These are phyloP conservation scores for Albula glossodonta DNA, from an alignment of 2,113 vertebrate species.

Conservation along the genomic window DNA sequence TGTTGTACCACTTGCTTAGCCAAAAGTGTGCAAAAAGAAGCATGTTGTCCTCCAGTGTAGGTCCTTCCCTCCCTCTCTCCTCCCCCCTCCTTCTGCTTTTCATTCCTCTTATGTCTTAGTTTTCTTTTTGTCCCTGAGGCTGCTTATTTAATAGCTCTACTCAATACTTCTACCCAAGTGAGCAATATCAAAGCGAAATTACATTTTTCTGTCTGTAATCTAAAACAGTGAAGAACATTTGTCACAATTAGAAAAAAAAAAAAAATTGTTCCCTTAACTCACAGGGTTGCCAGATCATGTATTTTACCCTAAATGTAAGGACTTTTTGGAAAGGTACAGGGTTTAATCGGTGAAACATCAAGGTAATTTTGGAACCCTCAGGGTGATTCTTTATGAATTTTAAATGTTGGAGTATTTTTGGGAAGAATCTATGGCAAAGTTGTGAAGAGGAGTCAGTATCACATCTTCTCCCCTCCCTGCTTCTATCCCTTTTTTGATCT, in stretches of 20 bases:
- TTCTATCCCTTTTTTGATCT: neutral
- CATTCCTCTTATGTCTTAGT: neutral
- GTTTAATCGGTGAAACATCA: too few species aligned
- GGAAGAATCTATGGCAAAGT: too few species aligned
- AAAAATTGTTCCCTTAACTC: neutral
- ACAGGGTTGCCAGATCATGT: too few species aligned
- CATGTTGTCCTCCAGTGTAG: neutral
- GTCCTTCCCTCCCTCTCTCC: neutral
- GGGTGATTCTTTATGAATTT: too few species aligned
- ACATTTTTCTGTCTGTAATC: neutral
- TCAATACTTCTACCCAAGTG: neutral
- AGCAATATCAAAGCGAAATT: neutral
- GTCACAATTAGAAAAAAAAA: neutral
- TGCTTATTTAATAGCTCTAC: neutral
- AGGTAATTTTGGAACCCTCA: too few species aligned
- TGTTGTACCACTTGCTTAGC: neutral
- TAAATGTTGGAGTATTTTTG: too few species aligned
- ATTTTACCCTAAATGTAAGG: too few species aligned
- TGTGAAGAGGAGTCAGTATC: too few species aligned
- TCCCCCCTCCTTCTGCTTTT: neutral
- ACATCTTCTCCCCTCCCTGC: too few species aligned
- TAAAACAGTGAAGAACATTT: neutral
- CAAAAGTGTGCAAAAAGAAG: neutral
- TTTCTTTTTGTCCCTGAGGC: neutral
- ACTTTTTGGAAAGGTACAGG: too few species aligned